Percentiles rank a stretch among this genome's conserved stretches.
Evolutionary conservation across 1,140 invertebrate genomes (phyloP).

Genomic region (Globodera rostochiensis): DNA sequence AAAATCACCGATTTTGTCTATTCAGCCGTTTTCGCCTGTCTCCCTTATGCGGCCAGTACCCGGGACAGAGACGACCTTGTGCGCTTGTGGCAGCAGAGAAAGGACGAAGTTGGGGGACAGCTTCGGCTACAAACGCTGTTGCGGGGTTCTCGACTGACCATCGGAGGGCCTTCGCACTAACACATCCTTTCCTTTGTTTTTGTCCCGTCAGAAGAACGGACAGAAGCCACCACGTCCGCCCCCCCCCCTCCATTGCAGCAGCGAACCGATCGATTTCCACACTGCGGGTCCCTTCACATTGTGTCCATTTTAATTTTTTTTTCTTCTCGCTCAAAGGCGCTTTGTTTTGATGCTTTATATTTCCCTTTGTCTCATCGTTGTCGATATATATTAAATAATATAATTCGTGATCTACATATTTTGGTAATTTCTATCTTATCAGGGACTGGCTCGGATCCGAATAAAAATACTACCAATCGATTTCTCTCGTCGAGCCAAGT

Average conservation of each 20-base stretch:
- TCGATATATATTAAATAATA: too few species aligned
- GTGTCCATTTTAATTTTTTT: too few species aligned
- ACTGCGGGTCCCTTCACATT: too few species aligned
- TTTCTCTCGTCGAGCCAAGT: too few species aligned
- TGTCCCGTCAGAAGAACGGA: background rate
- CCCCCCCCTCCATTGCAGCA: background rate
- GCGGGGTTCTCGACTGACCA: background rate
- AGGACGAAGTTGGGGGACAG: background rate
- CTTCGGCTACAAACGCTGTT: background rate
- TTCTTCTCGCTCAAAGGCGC: too few species aligned
- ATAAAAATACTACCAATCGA: too few species aligned
- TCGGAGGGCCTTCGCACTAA: background rate
- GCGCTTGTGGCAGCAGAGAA: background rate
- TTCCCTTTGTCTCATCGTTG: too few species aligned
- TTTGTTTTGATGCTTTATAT: too few species aligned
- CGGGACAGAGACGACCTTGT: background rate
- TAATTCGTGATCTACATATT: too few species aligned
- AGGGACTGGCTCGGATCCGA: too few species aligned
- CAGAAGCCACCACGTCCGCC: background rate
- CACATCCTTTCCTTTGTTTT: background rate
- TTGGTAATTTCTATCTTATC: too few species aligned
- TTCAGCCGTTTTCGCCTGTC: conserved; percentile 4
- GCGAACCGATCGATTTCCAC: too few species aligned
- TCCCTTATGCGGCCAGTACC: background rate
- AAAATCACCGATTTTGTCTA: background rate